These are phyloP conservation scores for Octopus bimaculoides DNA, from an alignment of 1,140 invertebrate species.

Conservation along the genomic window DNA sequence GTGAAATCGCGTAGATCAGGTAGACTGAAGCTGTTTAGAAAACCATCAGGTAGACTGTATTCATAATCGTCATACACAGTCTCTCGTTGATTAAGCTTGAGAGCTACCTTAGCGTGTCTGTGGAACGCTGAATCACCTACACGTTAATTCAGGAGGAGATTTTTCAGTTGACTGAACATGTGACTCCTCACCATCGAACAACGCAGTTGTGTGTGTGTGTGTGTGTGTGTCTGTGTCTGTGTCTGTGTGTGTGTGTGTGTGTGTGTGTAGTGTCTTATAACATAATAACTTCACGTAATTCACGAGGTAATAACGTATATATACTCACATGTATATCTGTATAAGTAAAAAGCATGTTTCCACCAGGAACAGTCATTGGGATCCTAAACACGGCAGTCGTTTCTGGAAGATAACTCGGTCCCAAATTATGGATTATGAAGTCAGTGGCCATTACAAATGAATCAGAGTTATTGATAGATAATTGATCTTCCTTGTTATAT, in stretches of 20 bases:
- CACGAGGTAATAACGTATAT: background rate
- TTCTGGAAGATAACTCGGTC: background rate
- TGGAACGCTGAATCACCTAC: no score
- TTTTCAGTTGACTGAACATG: no score
- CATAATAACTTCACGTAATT: background rate
- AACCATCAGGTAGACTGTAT: no score
- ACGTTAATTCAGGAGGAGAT: no score
- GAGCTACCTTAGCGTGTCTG: no score
- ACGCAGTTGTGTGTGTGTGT: background rate
- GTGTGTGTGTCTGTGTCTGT: background rate
- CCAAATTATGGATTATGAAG: background rate
- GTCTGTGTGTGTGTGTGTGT: background rate
- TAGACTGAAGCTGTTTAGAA: no score
- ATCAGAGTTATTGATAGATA: background rate
- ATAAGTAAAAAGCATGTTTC: background rate
- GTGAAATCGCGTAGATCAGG: no score
- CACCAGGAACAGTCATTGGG: background rate
- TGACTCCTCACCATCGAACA: no score
- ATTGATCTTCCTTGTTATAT: background rate
- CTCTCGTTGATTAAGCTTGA: no score
- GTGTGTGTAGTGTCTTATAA: background rate
- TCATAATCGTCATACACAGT: no score
- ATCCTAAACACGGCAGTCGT: background rate
- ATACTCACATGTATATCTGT: background rate
- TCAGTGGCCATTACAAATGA: background rate